phyloP scores from a whole-genome alignment of 2,797 vertebrate genomes.

The Coccyzus lansbergi region DNA sequence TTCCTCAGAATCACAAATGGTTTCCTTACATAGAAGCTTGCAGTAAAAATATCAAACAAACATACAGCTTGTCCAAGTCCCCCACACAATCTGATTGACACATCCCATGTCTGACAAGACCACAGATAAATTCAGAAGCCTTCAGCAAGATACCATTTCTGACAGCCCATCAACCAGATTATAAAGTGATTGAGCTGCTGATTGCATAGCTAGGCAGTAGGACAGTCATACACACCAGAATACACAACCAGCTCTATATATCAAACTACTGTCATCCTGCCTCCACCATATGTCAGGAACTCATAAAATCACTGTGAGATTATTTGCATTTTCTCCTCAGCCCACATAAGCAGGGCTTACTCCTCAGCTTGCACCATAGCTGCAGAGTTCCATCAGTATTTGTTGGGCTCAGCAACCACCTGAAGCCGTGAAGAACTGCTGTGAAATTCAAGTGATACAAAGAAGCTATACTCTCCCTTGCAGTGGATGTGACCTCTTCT shows the following conservation, averaged over 20 bases:
- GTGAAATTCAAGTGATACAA: background rate
- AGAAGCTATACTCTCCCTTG: background rate
- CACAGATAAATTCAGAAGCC: background rate
- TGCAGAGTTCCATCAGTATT: background rate
- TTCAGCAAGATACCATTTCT: background rate
- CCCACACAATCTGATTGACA: background rate
- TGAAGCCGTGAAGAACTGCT: background rate
- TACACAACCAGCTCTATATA: accelerated
- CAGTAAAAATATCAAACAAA: background rate
- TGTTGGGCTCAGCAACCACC: accelerated
- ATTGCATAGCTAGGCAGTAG: background rate
- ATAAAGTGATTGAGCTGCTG: background rate
- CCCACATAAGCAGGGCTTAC: background rate
- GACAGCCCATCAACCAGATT: background rate
- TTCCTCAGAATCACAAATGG: background rate
- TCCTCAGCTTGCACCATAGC: background rate
- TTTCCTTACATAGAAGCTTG: background rate
- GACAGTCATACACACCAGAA: background rate
- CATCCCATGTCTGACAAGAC: background rate
- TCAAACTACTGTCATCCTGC: background rate
- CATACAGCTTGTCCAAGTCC: background rate
- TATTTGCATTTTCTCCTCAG: background rate
- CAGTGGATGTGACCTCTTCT: background rate
- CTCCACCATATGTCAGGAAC: background rate
- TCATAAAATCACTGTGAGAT: background rate